Percentiles rank a stretch among this genome's conserved stretches.
Conservation (phyloP, 2,113 vertebrate genomes). For the Protobothrops flavoviridis region DNA sequence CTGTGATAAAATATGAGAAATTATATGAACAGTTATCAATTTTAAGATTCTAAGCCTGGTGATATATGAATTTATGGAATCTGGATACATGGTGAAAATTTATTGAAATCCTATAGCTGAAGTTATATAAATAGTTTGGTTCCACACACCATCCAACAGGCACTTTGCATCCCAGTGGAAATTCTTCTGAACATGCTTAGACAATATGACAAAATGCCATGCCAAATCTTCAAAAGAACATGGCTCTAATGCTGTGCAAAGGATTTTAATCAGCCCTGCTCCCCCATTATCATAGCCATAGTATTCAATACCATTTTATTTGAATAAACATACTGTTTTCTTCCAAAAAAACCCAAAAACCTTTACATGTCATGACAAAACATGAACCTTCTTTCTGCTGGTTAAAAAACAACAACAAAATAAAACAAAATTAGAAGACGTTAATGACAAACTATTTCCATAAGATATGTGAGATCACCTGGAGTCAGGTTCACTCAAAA, state of each 20-base stretch:
- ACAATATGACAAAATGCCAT: not conserved
- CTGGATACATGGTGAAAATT: not conserved
- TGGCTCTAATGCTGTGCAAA: not conserved
- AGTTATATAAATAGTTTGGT: not conserved
- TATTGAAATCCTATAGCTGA: not conserved
- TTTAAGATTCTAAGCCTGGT: not conserved
- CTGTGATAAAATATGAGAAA: conserved; percentile 17
- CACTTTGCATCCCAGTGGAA: not conserved
- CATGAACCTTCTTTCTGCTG: not conserved
- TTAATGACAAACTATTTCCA: not conserved
- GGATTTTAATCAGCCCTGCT: not conserved
- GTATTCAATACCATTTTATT: not conserved
- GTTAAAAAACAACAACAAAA: not conserved
- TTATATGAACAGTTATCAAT: conserved; percentile 15
- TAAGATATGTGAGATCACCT: not conserved
- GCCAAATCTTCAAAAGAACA: not conserved
- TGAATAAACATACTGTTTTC: not conserved
- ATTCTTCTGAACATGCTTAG: not conserved
- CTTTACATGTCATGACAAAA: not conserved
- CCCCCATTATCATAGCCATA: not conserved
- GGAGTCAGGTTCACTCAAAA: not conserved
- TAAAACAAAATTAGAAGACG: not conserved
- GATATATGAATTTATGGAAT: not conserved
- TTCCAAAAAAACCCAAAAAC: not conserved
- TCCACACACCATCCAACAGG: not conserved